Conservation (phyloP, 2,113 vertebrate genomes). For the Puffinus mauretanicus region DNA sequence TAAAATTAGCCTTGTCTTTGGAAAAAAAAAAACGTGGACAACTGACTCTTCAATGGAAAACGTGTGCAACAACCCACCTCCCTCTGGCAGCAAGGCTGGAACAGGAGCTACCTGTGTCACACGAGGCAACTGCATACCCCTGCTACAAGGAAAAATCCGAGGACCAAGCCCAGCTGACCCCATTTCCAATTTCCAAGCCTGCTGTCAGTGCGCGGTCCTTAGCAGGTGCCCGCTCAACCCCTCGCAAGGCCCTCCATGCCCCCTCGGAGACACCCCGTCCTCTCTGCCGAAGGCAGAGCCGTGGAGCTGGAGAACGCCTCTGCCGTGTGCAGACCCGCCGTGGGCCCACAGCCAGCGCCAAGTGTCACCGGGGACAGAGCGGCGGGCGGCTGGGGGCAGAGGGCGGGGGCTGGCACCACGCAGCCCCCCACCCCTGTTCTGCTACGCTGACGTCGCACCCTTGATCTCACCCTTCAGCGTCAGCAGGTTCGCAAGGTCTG, state of each 20-base stretch:
- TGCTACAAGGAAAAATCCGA: background rate
- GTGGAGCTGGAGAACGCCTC: background rate
- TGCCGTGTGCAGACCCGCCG: rapidly evolving
- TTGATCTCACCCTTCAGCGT: background rate
- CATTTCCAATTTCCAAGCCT: background rate
- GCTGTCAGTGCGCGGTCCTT: rapidly evolving
- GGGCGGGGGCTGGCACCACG: background rate
- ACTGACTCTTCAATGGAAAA: background rate
- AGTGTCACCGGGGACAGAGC: rapidly evolving
- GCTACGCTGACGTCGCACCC: rapidly evolving
- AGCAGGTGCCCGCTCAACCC: background rate
- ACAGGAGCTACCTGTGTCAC: background rate
- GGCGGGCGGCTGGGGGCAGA: rapidly evolving
- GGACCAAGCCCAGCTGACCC: background rate
- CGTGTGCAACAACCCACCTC: background rate
- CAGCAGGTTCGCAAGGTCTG: background rate
- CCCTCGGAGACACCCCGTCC: rapidly evolving
- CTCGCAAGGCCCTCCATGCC: rapidly evolving
- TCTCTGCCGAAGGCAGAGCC: rapidly evolving
- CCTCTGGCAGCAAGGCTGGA: background rate
- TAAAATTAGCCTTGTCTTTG: background rate
- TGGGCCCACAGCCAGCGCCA: background rate
- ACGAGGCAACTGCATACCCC: background rate
- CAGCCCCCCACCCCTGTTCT: background rate
- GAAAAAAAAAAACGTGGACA: background rate